Evolutionary conservation across 2,113 vertebrate species (phyloP).

Genomic region (Semnornis frantzii): DNA sequence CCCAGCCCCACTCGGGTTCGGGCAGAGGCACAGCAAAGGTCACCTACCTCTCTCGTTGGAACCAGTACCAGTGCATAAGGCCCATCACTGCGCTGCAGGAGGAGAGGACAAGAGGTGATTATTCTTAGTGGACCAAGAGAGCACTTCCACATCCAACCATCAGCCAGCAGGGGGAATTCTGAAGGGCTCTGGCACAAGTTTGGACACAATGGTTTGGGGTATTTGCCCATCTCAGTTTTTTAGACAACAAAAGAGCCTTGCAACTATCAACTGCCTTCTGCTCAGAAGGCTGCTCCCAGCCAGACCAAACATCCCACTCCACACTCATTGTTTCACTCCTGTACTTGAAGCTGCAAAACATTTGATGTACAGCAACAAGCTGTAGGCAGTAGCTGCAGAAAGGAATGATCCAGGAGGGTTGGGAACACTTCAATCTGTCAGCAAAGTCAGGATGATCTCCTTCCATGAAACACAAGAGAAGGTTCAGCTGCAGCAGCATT

Average conservation of each 20-base stretch:
- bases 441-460: background rate
- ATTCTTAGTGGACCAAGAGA: too few relatives aligned
- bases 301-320: background rate
- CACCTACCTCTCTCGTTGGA: conserved; percentile 93
- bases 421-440: background rate
- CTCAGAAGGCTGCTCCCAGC: background rate
- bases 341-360: background rate
- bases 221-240: background rate
- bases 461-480: background rate
- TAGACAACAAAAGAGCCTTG: background rate
- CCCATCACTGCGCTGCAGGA: conserved; percentile 84
- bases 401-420: background rate
- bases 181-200: background rate
- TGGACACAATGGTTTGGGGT: background rate
- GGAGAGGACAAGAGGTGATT: background rate
- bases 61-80: conserved; percentile 91
- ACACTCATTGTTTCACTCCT: background rate
- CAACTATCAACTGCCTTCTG: background rate
- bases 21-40: background rate
- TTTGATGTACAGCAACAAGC: background rate
- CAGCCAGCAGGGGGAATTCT: background rate
- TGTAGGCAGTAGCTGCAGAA: background rate
- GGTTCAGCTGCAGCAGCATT: background rate
- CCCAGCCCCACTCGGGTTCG: background rate
- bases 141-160: background rate